Percentiles rank a stretch among this genome's conserved stretches.
Conservation (phyloP, 2,113 vertebrate species). For the Cygnus atratus region DNA sequence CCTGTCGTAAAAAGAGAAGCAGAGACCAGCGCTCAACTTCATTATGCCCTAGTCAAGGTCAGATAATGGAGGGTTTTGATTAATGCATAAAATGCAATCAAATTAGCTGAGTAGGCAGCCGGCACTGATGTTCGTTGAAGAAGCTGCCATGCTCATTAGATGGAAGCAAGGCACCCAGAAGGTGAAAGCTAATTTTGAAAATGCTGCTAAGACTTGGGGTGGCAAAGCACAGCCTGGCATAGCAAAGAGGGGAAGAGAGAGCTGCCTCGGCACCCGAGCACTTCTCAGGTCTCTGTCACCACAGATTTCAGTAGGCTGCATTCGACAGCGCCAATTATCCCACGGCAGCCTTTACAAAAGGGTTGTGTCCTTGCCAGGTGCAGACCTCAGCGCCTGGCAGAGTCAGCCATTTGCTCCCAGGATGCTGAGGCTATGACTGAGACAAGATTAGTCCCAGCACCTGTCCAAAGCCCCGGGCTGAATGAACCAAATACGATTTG, state of each 20-base stretch:
- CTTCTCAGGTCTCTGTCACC: not conserved
- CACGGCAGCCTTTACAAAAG: not conserved
- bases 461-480: not conserved
- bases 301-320: not conserved
- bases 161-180: constrained; percentile 40
- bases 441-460: not conserved
- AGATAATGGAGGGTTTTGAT: constrained; percentile 27
- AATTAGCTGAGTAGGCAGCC: constrained; percentile 44
- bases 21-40: not conserved
- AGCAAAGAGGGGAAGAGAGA: not conserved
- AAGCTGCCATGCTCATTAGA: constrained; percentile 36
- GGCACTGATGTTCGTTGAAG: constrained; percentile 14
- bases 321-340: not conserved
- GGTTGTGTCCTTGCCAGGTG: not conserved
- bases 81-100: constrained; percentile 51
- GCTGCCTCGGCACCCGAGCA: rapidly evolving
- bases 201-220: not conserved
- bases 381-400: not conserved
- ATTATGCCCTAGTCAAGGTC: constrained; percentile 30
- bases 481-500: not conserved
- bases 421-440: not conserved
- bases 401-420: not conserved
- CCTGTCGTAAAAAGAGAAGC: not conserved
- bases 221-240: not conserved
- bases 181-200: constrained; percentile 52